phyloP scores from a whole-genome alignment of 2,797 vertebrate species.

The Microcaecilia unicolor region DNA sequence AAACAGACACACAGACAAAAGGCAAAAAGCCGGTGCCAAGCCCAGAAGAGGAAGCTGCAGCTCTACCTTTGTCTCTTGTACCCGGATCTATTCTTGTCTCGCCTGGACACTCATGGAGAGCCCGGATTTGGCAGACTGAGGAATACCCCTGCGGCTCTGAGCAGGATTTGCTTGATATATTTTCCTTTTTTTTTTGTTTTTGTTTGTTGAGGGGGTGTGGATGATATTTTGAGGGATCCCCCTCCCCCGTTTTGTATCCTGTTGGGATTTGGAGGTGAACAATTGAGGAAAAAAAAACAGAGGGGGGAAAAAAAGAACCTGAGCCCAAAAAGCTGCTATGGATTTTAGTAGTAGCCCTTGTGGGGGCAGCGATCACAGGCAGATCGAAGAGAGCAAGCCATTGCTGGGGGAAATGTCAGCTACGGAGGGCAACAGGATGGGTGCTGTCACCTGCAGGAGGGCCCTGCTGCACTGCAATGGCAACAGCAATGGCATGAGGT shows the following conservation, averaged over 20 bases:
- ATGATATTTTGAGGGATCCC: conserved; percentile 2
- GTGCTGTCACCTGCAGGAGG: conserved; percentile 75
- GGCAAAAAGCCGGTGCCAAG: background rate
- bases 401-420: conserved; percentile 79
- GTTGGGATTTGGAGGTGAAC: conserved; percentile 22
- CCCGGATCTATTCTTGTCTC: background rate
- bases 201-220: background rate
- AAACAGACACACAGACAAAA: conserved; percentile 3
- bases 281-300: conserved; percentile 5
- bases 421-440: conserved; percentile 64
- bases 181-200: background rate
- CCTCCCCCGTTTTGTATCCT: conserved; percentile 9
- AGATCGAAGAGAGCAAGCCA: conserved; percentile 87
- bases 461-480: conserved; percentile 76
- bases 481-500: conserved; percentile 93
- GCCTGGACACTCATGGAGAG: too few species aligned
- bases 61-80: background rate
- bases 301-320: background rate
- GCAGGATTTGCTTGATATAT: conserved; percentile 10
- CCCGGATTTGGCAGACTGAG: conserved; percentile 34
- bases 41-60: background rate
- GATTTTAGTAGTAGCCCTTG: conserved; percentile 71
- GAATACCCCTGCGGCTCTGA: conserved; percentile 16
- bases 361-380: conserved; percentile 70
- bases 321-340: conserved; percentile 51